A percentile compares a stretch with the other conserved stretches of the same genome.
These are phyloP conservation scores for Pteropus rufus DNA, from an alignment of 2,797 vertebrate genomes.

Conservation along the genomic window DNA sequence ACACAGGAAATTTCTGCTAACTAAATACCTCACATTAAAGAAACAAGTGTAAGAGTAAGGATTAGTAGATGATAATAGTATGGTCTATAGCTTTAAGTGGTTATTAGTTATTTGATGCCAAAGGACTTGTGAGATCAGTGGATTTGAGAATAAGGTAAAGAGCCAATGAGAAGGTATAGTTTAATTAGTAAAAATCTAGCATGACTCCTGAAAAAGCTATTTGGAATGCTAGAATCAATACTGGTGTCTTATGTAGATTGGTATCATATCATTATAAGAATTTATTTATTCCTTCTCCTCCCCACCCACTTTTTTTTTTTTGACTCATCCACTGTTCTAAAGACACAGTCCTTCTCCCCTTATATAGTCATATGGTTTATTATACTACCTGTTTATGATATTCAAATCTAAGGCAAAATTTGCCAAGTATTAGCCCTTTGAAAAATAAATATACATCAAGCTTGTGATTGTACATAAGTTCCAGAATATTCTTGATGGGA, in stretches of 20 bases:
- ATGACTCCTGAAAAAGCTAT: background rate
- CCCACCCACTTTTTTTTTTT: background rate
- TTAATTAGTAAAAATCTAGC: background rate
- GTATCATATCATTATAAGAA: background rate
- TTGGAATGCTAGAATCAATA: background rate
- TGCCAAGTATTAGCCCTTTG: background rate
- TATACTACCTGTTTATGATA: background rate
- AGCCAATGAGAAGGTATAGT: background rate
- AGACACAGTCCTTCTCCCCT: background rate
- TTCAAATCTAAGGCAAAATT: background rate
- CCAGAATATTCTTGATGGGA: background rate
- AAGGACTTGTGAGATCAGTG: background rate
- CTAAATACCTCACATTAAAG: background rate
- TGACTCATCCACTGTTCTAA: background rate
- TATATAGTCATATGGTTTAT: background rate
- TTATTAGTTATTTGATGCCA: background rate
- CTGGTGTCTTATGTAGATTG: background rate
- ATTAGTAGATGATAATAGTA: background rate
- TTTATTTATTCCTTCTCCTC: background rate
- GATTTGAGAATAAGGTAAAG: background rate
- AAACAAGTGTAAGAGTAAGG: background rate
- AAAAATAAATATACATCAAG: background rate
- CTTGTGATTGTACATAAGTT: background rate
- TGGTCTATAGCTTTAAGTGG: background rate
- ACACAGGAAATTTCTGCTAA: background rate